Base-by-base conservation (phyloP, 1,140 invertebrate species). In the Drosophila albomicans region DNA sequence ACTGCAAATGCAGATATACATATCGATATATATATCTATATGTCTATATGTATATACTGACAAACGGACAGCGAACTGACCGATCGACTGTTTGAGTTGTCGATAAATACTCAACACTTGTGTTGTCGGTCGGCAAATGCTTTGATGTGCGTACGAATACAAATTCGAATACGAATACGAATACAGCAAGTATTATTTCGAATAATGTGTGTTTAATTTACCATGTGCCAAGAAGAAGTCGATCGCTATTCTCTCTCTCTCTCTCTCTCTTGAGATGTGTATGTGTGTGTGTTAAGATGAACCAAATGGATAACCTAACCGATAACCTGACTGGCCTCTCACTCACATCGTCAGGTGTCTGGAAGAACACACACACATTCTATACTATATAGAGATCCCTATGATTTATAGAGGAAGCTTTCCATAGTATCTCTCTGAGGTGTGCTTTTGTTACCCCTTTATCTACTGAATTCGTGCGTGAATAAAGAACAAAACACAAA, bases 61-160 rank as follows among this genome's bases (percentile, higher is more conserved):
- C 54, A 59, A 73, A 59, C 56, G 56, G 56, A 61, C 64, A 41
- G 71, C 45, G 65, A 56, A 75, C 74, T 71, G 74, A 71, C 74
- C 67, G 68, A 64, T 71, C 74, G 61, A 59, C 68, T 59, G 54
- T 72, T 72, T 72, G 68, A 76, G 68, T 72, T 76, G 68, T 72
- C 74, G 68, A 71, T 76, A 76, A 76, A 76, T 76, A 71, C 45
- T 61, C 49, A 51, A 69, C 57, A 74, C 65, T 69, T 25, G 56
- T 38, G 35, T 46, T 71, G 43, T 56, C 11, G 45, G 45, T 58
- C 67, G 73, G 68, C 54, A 48, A 71, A 45, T 62, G 74, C 67
- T 76, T 71, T 76, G 62, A 76, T 61, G 48, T 76, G 69, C 69
- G 43, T 61, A 61, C 48, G 67, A 49, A 45, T 15, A 41, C 20